Evolutionary conservation across 2,888 invertebrate species (phyloP).

Genomic region (Lasioglossum pauxillum): DNA sequence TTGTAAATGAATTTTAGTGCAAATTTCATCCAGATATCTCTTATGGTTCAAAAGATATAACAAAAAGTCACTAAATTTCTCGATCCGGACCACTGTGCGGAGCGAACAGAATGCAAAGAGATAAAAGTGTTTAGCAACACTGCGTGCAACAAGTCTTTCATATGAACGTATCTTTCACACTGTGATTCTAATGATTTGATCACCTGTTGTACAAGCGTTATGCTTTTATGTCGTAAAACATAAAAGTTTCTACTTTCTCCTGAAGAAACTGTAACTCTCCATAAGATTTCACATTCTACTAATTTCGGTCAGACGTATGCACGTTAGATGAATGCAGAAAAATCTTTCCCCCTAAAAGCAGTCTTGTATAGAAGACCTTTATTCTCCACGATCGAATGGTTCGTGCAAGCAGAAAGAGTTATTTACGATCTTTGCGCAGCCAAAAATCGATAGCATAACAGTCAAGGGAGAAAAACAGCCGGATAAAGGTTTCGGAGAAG

Average conservation of each 20-base stretch:
- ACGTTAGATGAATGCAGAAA: background rate
- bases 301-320: background rate
- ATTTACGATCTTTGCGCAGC: background rate
- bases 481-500: background rate
- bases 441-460: background rate
- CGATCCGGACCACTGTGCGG: too few relatives aligned
- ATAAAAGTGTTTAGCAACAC: background rate
- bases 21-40: too few relatives aligned
- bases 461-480: background rate
- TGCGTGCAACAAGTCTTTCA: background rate
- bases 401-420: background rate
- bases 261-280: too few relatives aligned
- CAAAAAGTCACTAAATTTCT: too few relatives aligned
- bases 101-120: too few relatives aligned
- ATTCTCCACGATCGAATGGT: background rate
- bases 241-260: too few relatives aligned
- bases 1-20: too few relatives aligned
- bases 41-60: too few relatives aligned
- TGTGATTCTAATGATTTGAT: too few relatives aligned
- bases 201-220: too few relatives aligned
- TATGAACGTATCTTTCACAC: too few relatives aligned
- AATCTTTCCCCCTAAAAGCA: background rate
- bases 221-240: too few relatives aligned
- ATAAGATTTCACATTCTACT: background rate
- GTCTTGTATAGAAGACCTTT: background rate